These are phyloP conservation scores for Campaea margaritaria DNA, from an alignment of 2,888 invertebrate species.

Conservation along the genomic window DNA sequence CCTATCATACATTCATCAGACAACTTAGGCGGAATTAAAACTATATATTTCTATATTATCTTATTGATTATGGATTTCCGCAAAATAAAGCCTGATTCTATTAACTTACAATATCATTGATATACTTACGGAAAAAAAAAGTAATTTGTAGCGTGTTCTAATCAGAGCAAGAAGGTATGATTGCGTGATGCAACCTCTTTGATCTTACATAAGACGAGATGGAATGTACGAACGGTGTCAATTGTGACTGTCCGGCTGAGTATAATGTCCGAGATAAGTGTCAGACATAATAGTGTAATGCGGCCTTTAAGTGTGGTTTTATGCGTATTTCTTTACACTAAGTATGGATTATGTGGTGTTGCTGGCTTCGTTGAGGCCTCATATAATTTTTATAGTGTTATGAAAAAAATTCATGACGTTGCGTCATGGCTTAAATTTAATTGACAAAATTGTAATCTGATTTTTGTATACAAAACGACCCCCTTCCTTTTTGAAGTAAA, in stretches of 20 bases:
- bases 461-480: no score
- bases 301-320: neutral
- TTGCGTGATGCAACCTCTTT: conserved; percentile 35
- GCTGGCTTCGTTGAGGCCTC: neutral
- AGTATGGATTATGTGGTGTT: neutral
- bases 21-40: no score
- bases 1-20: no score
- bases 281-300: conserved; percentile 3
- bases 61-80: no score
- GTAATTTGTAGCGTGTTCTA: conserved; percentile 16
- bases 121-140: conserved; percentile 21
- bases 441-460: no score
- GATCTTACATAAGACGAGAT: conserved; percentile 35
- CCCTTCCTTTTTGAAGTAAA: no score
- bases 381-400: no score
- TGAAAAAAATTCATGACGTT: neutral
- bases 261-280: conserved; percentile 16
- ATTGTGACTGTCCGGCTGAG: conserved; percentile 26
- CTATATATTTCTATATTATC: no score
- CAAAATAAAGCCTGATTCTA: no score
- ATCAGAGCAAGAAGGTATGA: conserved; percentile 34
- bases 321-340: neutral
- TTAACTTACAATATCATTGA: neutral
- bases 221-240: conserved; percentile 41
- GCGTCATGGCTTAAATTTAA: no score